Base-by-base conservation (phyloP, 2,113 vertebrate species). In the Chascanopsetta lugubris region DNA sequence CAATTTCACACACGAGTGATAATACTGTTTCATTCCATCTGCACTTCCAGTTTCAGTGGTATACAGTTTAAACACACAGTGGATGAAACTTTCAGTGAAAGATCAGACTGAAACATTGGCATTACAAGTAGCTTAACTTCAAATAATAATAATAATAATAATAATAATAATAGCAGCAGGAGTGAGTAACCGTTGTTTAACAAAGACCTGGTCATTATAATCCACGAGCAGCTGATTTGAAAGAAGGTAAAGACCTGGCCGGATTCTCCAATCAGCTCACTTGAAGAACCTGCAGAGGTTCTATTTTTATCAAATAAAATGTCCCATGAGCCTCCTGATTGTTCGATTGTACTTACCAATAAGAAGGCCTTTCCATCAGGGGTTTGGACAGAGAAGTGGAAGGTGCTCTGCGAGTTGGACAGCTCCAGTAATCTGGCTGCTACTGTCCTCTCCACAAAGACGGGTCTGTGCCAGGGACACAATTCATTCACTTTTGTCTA, bases 361-460 rank as follows among this genome's bases (percentile, higher is more conserved):
- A 97, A 72, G 53, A 93, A 95, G 3, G 76, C 60, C 84, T 92
- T 96, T 64, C 90, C 92, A 59, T 94, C 86, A n/a, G 93, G 92
- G 8, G 88, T 94, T 89, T 96, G 94, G 86, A 99, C 34, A 3
- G 83, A 90, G 83, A 97, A 97, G 77, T 95, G 94, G 85, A 96
- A 99, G 0, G 91, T 95, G 78, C 94, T 96, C 87, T 94, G 92
- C 1, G 92, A 74, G 72, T 87, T 89, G 8, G 95, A 95, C 40
- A 98, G 86, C 40, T 94, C 91, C 83, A 92, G 25, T 73, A 99
- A 89, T 77, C 93, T 92, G 80, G 88, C 92, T 63, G 95, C 92
- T 64, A 96, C 2, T 2, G 85, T 50, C 18, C 68, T 92, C 85
- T 98, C 95, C 68, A 99, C 8, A 78, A 96, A 98, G 3, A 75